phyloP scores from a whole-genome alignment of 2,888 invertebrate genomes.

The Melanostoma scalare region DNA sequence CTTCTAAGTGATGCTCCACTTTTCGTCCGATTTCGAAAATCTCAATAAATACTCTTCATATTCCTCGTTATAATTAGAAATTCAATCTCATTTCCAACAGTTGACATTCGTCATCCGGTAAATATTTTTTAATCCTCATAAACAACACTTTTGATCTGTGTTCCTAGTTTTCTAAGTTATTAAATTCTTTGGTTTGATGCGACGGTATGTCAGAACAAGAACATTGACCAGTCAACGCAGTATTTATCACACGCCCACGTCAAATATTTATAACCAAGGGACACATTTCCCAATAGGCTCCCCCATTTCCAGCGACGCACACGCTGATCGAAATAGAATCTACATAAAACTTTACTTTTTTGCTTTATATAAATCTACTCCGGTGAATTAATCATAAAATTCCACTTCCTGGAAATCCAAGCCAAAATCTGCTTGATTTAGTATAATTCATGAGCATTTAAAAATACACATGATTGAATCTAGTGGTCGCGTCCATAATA shows the following conservation, averaged over 20 bases:
- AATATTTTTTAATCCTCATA: slow-evolving; percentile 18
- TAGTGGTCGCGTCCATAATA: too few relatives aligned
- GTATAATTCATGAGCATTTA: too few relatives aligned
- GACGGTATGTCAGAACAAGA: background rate
- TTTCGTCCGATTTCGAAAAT: too few relatives aligned
- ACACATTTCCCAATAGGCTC: slow-evolving; percentile 8
- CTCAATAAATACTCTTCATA: too few relatives aligned
- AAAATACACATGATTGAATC: too few relatives aligned
- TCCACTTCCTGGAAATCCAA: slow-evolving; percentile 50
- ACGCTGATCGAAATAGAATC: slow-evolving; percentile 3
- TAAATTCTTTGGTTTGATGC: background rate
- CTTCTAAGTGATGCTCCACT: too few relatives aligned
- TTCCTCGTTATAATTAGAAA: background rate
- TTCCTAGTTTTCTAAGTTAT: background rate
- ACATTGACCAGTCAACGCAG: slow-evolving; percentile 12
- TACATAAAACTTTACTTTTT: slow-evolving; percentile 7
- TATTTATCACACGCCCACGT: slow-evolving; percentile 6
- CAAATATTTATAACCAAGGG: background rate
- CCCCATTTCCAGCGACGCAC: slow-evolving; percentile 3
- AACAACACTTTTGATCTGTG: slow-evolving; percentile 1
- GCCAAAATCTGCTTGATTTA: slow-evolving; percentile 2
- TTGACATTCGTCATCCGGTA: slow-evolving; percentile 1
- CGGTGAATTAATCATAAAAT: slow-evolving; percentile 48
- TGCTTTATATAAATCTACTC: slow-evolving; percentile 39
- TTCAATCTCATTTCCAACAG: background rate